phyloP scores from a whole-genome alignment of 2,888 invertebrate genomes.

The Cephus sareptanus region DNA sequence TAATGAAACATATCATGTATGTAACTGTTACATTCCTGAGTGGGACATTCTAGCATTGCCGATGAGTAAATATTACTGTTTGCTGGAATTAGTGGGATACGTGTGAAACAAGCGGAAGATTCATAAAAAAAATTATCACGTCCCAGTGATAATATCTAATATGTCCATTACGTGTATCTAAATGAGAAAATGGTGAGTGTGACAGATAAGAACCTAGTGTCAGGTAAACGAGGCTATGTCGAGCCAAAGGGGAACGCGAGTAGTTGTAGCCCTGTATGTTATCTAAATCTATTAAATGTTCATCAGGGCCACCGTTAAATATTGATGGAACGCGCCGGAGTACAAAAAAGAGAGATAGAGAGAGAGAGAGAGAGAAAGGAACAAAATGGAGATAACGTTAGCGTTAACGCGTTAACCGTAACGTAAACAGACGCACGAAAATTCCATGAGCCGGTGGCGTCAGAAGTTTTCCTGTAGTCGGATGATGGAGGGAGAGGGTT shows the following conservation, averaged over 20 bases:
- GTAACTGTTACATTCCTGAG: no score
- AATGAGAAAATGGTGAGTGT: background rate
- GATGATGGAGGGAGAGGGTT: background rate
- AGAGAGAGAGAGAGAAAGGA: background rate
- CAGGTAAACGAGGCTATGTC: background rate
- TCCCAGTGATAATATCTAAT: background rate
- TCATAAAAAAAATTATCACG: background rate
- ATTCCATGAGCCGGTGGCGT: background rate
- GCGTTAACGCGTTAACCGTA: background rate
- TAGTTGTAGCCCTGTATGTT: slow-evolving; percentile 2
- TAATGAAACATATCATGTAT: no score
- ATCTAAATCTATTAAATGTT: slow-evolving; percentile 24
- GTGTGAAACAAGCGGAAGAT: background rate
- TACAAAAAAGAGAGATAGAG: background rate
- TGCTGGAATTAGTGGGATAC: background rate
- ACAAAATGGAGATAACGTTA: background rate
- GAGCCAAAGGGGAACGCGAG: background rate
- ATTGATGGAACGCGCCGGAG: slow-evolving; percentile 17
- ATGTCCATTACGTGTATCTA: background rate
- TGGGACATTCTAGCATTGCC: no score
- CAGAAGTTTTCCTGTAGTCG: background rate
- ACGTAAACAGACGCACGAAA: background rate
- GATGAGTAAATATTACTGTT: no score
- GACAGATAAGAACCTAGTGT: background rate
- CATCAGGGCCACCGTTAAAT: slow-evolving; percentile 19